A percentile compares a stretch with the other conserved stretches of the same genome.
These are phyloP conservation scores for Psylliodes chrysocephalus DNA, from an alignment of 2,888 invertebrate species.

Conservation along the genomic window DNA sequence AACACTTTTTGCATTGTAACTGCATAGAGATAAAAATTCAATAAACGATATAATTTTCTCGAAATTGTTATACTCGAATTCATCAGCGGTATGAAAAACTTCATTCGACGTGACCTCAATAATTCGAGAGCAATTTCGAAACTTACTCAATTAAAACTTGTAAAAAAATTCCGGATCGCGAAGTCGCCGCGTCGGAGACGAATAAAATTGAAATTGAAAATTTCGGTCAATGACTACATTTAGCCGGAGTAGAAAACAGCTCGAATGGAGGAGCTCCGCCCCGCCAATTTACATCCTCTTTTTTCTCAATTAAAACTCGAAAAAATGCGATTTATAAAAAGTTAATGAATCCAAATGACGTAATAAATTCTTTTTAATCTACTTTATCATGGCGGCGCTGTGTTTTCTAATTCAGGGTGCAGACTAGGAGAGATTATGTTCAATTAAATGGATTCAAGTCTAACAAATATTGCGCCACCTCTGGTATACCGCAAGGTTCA, in stretches of 20 bases:
- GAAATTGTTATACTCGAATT: no score
- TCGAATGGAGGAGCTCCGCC: slow-evolving; percentile 19
- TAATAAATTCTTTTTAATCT: slow-evolving; percentile 54
- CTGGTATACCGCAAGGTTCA: no score
- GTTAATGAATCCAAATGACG: slow-evolving; percentile 50
- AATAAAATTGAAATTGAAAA: slow-evolving; percentile 40
- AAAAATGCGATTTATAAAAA: slow-evolving; percentile 49
- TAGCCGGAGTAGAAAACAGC: slow-evolving; percentile 30
- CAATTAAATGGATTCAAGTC: no score
- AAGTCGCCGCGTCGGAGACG: no score
- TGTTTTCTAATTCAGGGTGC: slow-evolving; percentile 23
- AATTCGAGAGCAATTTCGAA: background rate
- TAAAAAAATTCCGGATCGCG: background rate
- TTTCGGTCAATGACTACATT: slow-evolving; percentile 35
- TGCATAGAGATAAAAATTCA: no score
- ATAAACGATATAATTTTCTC: no score
- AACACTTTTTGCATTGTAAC: no score
- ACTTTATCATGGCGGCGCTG: slow-evolving; percentile 49
- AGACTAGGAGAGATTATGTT: slow-evolving; percentile 25
- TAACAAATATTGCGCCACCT: no score
- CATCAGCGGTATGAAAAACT: no score
- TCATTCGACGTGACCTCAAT: no score
- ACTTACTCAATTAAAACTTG: slow-evolving; percentile 40
- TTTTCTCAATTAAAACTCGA: slow-evolving; percentile 47
- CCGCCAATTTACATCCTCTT: slow-evolving; percentile 40